Conservation (phyloP, 2,113 vertebrate species). For the Columba livia region DNA sequence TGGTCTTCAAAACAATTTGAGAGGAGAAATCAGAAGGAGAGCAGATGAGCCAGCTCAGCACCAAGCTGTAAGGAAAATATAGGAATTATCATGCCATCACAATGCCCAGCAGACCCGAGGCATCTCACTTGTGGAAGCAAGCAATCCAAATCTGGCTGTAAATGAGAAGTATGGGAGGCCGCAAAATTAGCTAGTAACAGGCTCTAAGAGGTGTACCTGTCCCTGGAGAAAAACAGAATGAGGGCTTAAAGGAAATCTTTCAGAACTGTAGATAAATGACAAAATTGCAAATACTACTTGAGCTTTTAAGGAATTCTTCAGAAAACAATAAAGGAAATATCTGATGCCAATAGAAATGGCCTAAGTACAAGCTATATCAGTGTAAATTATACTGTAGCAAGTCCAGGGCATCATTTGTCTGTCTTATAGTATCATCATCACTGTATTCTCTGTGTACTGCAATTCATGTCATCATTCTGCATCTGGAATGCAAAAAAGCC, state of each 20-base stretch:
- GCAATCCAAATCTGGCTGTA: background rate
- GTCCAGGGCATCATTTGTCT: background rate
- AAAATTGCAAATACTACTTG: background rate
- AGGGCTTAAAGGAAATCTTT: background rate
- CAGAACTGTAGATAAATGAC: background rate
- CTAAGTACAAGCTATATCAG: background rate
- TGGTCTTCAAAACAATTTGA: background rate
- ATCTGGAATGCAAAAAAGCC: constrained; percentile 18
- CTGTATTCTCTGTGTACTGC: background rate
- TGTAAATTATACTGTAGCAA: background rate
- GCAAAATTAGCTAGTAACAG: background rate
- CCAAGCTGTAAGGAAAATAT: background rate
- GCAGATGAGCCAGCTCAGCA: background rate
- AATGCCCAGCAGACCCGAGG: constrained; percentile 12
- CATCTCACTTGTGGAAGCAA: background rate
- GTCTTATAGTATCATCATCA: background rate
- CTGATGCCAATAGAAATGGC: background rate
- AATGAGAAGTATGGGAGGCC: background rate
- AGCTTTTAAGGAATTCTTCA: background rate
- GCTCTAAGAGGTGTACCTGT: background rate
- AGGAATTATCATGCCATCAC: background rate
- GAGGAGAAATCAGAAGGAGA: background rate
- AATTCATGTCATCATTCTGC: background rate
- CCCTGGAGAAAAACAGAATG: background rate
- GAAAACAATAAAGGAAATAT: background rate